These are phyloP conservation scores for Elephas maximus DNA, from an alignment of 2,113 vertebrate species.

Conservation along the genomic window DNA sequence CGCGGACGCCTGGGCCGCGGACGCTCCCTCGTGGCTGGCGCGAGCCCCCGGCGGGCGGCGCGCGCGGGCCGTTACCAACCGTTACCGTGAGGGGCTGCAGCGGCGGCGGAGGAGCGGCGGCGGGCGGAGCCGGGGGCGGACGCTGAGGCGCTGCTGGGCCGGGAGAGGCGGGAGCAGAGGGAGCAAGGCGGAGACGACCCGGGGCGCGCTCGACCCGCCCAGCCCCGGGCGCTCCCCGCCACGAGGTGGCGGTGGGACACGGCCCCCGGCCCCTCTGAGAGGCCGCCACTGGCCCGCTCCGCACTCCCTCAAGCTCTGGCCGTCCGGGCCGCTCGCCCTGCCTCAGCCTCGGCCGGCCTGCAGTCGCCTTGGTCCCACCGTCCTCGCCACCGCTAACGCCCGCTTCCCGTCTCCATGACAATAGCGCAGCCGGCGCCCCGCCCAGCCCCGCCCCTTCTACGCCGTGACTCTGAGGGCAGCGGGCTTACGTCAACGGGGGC, in stretches of 20 bases:
- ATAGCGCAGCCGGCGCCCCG: slow-evolving; percentile 58
- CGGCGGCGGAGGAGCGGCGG: slow-evolving; percentile 8
- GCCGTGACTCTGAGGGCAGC: not conserved
- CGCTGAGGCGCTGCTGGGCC: not conserved
- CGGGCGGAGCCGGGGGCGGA: slow-evolving; percentile 80
- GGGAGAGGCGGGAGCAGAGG: slow-evolving; percentile 49
- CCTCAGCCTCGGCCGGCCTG: not conserved
- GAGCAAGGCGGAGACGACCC: not conserved
- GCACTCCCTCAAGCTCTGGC: not conserved
- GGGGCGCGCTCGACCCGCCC: not conserved
- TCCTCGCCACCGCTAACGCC: not conserved
- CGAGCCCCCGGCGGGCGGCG: slow-evolving; percentile 72
- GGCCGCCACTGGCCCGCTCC: not conserved
- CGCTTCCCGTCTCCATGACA: slow-evolving; percentile 85
- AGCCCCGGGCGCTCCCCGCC: not conserved
- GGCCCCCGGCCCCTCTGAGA: not conserved
- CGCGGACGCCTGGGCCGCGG: slow-evolving; percentile 60
- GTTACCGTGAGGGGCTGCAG: slow-evolving; percentile 60
- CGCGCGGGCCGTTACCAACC: slow-evolving; percentile 68
- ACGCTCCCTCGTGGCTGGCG: slow-evolving; percentile 78
- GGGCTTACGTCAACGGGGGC: not conserved
- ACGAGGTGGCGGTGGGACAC: not conserved
- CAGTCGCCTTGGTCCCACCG: not conserved
- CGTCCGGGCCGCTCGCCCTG: not conserved
- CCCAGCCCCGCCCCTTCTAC: not conserved